Evolutionary conservation across 1,140 invertebrate genomes (phyloP), one percentile per base, ranked within the genome.

Genomic region (Philopotamus ludificatus): DNA sequence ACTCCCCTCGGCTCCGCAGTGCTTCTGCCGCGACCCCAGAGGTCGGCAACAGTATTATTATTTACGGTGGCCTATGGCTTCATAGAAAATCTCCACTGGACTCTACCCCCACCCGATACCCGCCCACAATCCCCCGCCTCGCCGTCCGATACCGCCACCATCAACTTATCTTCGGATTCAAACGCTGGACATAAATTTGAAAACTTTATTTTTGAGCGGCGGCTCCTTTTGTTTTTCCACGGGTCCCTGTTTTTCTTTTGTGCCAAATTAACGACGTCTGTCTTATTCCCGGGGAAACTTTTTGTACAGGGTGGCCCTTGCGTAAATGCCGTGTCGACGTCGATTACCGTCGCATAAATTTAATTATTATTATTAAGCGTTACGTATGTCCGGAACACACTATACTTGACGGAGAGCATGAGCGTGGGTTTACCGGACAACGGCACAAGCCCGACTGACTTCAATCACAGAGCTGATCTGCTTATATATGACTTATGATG

Each of bases 1-100:
- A 45, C 55, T 59, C 25, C 10, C 54, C n/a, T 15, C n/a, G 22
- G 7, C 26, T 21, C 55, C 47, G 8, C 9, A 34, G 28, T 7
- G 28, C 28, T 34, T 34, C 28, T 34, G 28, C 28, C 4, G 4
- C 28, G 12, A 34, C 28, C 28, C 4, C 12, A 34, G 28, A 34
- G 63, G 63, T 65, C 63, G 55, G 20, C 45, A 16, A 42, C 15
- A 65, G 42, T 58, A 65, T 59, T 65, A 65, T 65, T 65, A 65
- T 65, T 65, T 65, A 54, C 55, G 45, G 51, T 65, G 58, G 65
- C 65, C 65, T 66, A 61, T 66, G 58, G 57, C 57, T 61, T 54
- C 50, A 66, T 61, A 66, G 63, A 60, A 65, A 61, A 66, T 66
- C 45, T 51, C 23, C n/a, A 9, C 20, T n/a, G 20, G 16, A 4